Evolutionary conservation across 2,113 vertebrate genomes (phyloP), one percentile per base, ranked within the genome.

Genomic region (Miniopterus natalensis): DNA sequence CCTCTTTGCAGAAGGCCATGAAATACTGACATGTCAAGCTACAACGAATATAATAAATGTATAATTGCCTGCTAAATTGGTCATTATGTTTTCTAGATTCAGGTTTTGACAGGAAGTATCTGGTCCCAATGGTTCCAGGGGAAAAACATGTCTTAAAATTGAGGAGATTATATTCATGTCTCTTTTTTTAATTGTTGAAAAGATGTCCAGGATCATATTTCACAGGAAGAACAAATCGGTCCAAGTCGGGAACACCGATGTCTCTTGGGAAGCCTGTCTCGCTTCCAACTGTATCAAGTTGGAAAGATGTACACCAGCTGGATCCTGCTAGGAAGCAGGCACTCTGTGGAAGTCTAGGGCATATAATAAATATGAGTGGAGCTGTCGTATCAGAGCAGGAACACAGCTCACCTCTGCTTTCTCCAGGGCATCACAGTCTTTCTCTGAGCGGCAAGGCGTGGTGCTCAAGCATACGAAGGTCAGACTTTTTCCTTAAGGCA

Each of bases 171-270:
- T 70, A 85, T 57, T 94, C 61, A 27, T 42, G n/a, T 66, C 31
- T 84, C 73, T 95, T 88, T 83, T 84, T 84, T 75, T 77, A 95
- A 91, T 83, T 88, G 73, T 88, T 75, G 57, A 73, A 90, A 88
- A 85, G 57, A 77, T 51, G 25, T 70, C 27, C 57, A 27, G 15
- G 53, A 90, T 89, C 73, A 85, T 73, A 92, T 88, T 94, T 92
- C 55, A 84, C 77, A 94, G 25, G 63, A 88, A 92, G 71, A 97
- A 85, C 75, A 96, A 84, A 96, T 53, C 17, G 31, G n/a, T 83
- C 55, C 10, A 23, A 84, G 87, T 66, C 15, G 42, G 79, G 49
- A 84, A 92, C 40, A 55, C 57, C 8, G 23, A 0, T 9, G 21
- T 80, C 49, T 36, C 45, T 0, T 7, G 68, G 55, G 84, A 95